phyloP scores from a whole-genome alignment of 1,140 invertebrate species.

The Plectrocnemia conspersa region DNA sequence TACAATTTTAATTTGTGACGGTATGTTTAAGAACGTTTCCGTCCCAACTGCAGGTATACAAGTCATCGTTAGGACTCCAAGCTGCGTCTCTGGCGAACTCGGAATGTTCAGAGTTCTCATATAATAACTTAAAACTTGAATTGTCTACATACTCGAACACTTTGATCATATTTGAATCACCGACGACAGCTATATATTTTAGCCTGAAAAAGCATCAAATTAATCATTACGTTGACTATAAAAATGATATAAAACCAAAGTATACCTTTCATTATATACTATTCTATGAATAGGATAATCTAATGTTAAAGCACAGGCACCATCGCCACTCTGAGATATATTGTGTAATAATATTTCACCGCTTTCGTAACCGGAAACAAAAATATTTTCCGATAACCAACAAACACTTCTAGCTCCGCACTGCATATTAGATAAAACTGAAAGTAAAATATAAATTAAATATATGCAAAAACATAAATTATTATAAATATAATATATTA shows the following conservation, averaged over 20 bases:
- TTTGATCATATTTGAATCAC: conserved; percentile 47
- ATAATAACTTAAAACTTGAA: conserved; percentile 38
- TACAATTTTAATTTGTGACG: too few relatives aligned
- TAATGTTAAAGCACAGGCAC: conserved; percentile 1
- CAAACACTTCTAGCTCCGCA: conserved; percentile 43
- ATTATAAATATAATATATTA: conserved; percentile 8
- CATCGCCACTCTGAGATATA: conserved; percentile 20
- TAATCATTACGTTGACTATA: neutral
- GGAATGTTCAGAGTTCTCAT: conserved; percentile 42
- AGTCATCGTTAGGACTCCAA: conserved; percentile 39
- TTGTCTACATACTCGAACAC: conserved; percentile 39
- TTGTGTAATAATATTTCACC: conserved; percentile 42
- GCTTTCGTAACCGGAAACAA: conserved; percentile 47
- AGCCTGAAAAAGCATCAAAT: conserved; percentile 39
- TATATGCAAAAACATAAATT: neutral
- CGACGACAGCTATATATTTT: conserved; percentile 43
- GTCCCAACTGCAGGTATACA: conserved; percentile 47
- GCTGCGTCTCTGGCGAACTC: conserved; percentile 43
- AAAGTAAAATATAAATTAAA: conserved; percentile 24
- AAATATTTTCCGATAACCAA: conserved; percentile 43
- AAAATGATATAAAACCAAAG: neutral
- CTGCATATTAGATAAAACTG: conserved; percentile 42
- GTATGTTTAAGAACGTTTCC: conserved; percentile 40
- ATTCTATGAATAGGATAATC: conserved; percentile 31
- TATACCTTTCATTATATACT: conserved; percentile 25